Conservation (phyloP, 2,888 invertebrate genomes). For the Leistus spinibarbis region DNA sequence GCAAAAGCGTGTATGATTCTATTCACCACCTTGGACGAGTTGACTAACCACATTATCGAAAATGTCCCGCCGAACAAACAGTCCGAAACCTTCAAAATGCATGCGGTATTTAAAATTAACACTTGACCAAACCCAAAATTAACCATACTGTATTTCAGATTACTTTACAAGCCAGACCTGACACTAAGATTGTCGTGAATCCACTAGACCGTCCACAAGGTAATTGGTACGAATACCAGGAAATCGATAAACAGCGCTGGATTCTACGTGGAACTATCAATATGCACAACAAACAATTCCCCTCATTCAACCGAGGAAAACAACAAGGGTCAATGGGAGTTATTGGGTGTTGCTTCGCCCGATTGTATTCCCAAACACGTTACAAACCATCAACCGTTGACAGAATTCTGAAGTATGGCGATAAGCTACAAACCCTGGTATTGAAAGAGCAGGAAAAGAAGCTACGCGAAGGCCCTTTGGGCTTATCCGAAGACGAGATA, state of each 20-base stretch:
- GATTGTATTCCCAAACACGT: conserved; percentile 62
- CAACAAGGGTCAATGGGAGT: conserved; percentile 65
- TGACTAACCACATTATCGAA: conserved; percentile 50
- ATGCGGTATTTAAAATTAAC: background rate
- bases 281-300: conserved; percentile 49
- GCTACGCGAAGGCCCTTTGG: conserved; percentile 17
- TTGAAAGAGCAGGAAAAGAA: conserved; percentile 46
- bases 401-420: conserved; percentile 67
- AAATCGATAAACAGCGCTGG: conserved; percentile 54
- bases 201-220: conserved; percentile 44
- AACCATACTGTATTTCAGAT: background rate
- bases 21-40: conserved; percentile 49
- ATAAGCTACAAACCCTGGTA: conserved; percentile 63
- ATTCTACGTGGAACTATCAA: conserved; percentile 52
- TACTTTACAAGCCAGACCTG: conserved; percentile 45
- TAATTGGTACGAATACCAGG: conserved; percentile 54
- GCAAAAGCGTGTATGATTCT: conserved; percentile 52
- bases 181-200: conserved; percentile 48
- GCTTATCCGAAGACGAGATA: conserved; percentile 49
- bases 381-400: conserved; percentile 66
- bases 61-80: conserved; percentile 51
- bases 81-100: conserved; percentile 8
- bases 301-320: conserved; percentile 50
- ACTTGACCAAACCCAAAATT: no score
- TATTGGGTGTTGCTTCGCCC: conserved; percentile 65